These are phyloP conservation scores for Bucco capensis DNA, from an alignment of 2,113 vertebrate species.

Conservation along the genomic window DNA sequence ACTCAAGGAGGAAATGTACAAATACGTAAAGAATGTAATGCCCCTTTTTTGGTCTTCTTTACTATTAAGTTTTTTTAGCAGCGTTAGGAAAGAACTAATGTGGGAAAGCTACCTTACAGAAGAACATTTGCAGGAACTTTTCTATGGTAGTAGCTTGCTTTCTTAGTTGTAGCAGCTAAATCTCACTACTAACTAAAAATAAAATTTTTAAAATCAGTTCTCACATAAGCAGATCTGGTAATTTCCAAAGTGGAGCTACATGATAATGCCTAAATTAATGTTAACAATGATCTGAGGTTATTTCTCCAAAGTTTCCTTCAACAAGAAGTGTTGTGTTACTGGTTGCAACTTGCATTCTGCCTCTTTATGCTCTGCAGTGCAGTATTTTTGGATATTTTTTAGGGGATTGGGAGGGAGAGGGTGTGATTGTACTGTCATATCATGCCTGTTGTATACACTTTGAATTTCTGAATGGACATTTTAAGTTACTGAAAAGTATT, in stretches of 20 bases:
- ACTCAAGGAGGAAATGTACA: neutral
- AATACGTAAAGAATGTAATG: neutral
- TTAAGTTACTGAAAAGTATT: neutral
- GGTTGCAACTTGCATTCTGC: neutral
- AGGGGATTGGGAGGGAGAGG: rapidly evolving
- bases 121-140: neutral
- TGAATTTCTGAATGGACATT: neutral
- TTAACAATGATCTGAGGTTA: neutral
- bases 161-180: neutral
- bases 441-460: neutral
- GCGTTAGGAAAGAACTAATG: neutral
- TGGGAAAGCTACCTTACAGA: neutral
- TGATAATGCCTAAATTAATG: neutral
- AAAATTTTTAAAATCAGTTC: neutral
- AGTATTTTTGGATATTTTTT: rapidly evolving
- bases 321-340: neutral
- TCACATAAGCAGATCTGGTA: neutral
- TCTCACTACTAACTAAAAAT: neutral
- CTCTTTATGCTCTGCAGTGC: neutral
- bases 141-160: neutral
- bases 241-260: neutral
- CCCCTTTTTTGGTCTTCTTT: neutral
- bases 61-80: neutral
- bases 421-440: neutral
- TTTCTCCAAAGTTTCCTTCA: neutral